Conservation (phyloP, 2,113 vertebrate species). For the Kryptolebias marmoratus region DNA sequence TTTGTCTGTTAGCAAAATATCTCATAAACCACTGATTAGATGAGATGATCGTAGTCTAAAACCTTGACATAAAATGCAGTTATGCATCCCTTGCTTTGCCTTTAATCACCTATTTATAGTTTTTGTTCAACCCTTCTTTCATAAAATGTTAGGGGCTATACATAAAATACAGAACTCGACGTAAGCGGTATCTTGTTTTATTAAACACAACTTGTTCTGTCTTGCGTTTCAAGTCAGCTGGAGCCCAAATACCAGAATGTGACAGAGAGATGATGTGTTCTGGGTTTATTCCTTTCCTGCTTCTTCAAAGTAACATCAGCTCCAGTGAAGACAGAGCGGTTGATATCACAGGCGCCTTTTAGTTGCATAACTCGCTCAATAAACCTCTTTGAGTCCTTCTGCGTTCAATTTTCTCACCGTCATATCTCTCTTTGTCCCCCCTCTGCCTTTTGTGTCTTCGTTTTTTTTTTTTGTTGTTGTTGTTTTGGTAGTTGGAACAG, state of each 20-base stretch:
- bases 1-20: too few relatives aligned
- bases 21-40: too few relatives aligned
- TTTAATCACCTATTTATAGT: neutral
- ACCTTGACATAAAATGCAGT: too few relatives aligned
- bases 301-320: slow-evolving; percentile 59
- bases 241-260: slow-evolving; percentile 38
- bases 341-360: slow-evolving; percentile 60
- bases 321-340: slow-evolving; percentile 53
- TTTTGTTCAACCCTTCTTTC: neutral
- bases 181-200: slow-evolving; percentile 38
- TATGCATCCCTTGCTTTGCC: too few relatives aligned
- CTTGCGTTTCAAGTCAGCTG: slow-evolving; percentile 44
- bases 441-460: slow-evolving; percentile 34
- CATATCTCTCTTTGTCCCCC: slow-evolving; percentile 28
- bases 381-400: slow-evolving; percentile 38
- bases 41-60: too few relatives aligned
- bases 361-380: slow-evolving; percentile 63
- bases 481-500: slow-evolving; percentile 32
- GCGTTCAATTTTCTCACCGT: slow-evolving; percentile 41
- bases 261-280: slow-evolving; percentile 27
- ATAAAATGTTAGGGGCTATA: neutral
- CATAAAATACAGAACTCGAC: neutral
- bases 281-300: slow-evolving; percentile 30
- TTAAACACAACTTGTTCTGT: slow-evolving; percentile 49
- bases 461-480: slow-evolving; percentile 52